Evolutionary conservation across 2,113 vertebrate species (phyloP), one percentile per base, ranked within the genome.

Genomic region (Nycticebus coucang): DNA sequence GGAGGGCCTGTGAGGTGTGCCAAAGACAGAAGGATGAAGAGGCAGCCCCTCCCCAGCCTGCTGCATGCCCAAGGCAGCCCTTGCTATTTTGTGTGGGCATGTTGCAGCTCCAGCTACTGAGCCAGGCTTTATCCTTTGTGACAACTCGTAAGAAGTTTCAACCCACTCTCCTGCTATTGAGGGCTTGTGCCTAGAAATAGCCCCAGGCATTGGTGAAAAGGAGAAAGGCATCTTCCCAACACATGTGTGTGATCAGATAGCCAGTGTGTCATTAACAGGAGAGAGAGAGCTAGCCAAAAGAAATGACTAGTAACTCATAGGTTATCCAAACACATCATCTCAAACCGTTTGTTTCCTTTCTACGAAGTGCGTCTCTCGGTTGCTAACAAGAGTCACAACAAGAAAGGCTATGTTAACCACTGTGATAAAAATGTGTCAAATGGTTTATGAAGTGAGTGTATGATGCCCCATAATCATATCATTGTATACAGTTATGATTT

Each of bases 301-400:
- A 64, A 57, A 8, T n/a, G 28, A 81, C 66, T 24, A 53, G 28
- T 35, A 80, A 87, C 45, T 66, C 64, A 59, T 7, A 69, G 21
- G 35, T 83, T 62, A 92, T 55, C 84, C 66, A 92, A 95, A 89
- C 33, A 64, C 19, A 24, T 82, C 64, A 75, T 71, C 87, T 86
- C n/a, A 95, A 89, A 53, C 64, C 89, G 68, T 82, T 59, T 81
- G 22, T 68, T 83, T 97, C 80, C 69, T 82, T 82, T 82, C 28
- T 60, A 86, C 78, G 83, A 94, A 78, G 37, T 2, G 21, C 26
- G 66, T 89, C 33, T 59, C 33, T 71, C 71, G 57, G 53, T 69
- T 84, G 18, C 35, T 22, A 18, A 0, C 35, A 68, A 78, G 62
- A 35, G 50, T 50, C 45, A 35, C 19, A 50, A 50, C 45, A 50